Conservation (phyloP, 1,140 invertebrate genomes). For the Tetraneura akinire region DNA sequence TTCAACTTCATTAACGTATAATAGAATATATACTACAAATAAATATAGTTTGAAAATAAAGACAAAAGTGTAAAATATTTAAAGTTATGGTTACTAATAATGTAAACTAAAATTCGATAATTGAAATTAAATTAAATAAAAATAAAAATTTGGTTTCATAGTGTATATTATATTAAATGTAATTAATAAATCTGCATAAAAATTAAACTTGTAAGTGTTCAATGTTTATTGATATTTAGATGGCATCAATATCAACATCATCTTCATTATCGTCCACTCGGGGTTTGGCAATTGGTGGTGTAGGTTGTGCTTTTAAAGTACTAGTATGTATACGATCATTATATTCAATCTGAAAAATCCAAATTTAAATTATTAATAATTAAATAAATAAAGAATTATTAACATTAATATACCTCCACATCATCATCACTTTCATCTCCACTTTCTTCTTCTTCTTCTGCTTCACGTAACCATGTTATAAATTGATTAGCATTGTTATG, state of each 20-base stretch:
- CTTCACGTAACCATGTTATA: slow-evolving; percentile 94
- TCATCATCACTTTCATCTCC: slow-evolving; percentile 72
- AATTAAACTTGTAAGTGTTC: background rate
- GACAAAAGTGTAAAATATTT: background rate
- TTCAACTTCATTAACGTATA: background rate
- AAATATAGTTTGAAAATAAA: background rate
- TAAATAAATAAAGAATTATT: background rate
- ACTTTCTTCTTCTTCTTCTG: slow-evolving; percentile 85
- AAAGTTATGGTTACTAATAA: background rate
- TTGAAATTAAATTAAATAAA: background rate
- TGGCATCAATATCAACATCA: slow-evolving; percentile 87
- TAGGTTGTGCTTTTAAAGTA: slow-evolving; percentile 69
- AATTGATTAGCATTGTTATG: slow-evolving; percentile 90
- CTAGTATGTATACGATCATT: slow-evolving; percentile 79
- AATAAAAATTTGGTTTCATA: background rate
- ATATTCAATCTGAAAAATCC: slow-evolving; percentile 73
- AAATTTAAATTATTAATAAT: too few relatives aligned
- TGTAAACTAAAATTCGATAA: slow-evolving; percentile 10
- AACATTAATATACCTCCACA: slow-evolving; percentile 63
- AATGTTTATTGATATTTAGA: slow-evolving; percentile 61
- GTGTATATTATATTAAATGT: slow-evolving; percentile 25
- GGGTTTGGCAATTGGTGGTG: slow-evolving; percentile 53
- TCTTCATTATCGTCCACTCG: slow-evolving; percentile 71
- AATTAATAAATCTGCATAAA: background rate
- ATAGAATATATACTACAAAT: too few relatives aligned